Evolutionary conservation across 2,113 vertebrate genomes (phyloP).

Genomic region (Etia nguti): DNA sequence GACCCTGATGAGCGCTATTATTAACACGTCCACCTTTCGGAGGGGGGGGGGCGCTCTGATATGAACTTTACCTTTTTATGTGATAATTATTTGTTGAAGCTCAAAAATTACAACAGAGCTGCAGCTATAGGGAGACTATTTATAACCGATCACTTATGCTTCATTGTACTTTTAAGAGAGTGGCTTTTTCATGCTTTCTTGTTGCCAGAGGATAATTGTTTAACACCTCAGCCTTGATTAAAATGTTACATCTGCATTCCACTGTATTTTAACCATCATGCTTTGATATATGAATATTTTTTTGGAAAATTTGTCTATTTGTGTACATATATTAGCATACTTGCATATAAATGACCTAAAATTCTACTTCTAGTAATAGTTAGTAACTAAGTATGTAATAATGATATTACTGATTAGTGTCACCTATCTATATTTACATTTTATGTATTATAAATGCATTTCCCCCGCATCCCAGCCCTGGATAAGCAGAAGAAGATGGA

Average conservation of each 20-base stretch:
- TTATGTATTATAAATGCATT: not conserved
- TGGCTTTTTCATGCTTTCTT: not conserved
- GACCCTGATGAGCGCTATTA: conserved; percentile 5
- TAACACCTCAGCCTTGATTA: not conserved
- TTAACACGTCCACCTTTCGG: not conserved
- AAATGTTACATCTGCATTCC: not conserved
- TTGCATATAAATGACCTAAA: not conserved
- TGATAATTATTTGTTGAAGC: not conserved
- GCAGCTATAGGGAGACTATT: not conserved
- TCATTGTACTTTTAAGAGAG: not conserved
- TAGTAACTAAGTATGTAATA: not conserved
- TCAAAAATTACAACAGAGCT: not conserved
- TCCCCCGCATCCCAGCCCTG: not conserved
- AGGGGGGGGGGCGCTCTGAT: not conserved
- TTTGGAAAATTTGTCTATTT: not conserved
- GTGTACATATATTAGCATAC: not conserved
- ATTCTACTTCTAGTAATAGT: not conserved
- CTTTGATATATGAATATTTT: not conserved
- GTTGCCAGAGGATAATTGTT: not conserved
- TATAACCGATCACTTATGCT: not conserved
- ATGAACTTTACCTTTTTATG: not conserved
- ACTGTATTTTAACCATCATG: not conserved
- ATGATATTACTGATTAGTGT: not conserved
- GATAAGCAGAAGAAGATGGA: not conserved
- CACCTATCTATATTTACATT: not conserved